Base-by-base conservation (phyloP, 2,797 vertebrate species). In the Diceros bicornis region DNA sequence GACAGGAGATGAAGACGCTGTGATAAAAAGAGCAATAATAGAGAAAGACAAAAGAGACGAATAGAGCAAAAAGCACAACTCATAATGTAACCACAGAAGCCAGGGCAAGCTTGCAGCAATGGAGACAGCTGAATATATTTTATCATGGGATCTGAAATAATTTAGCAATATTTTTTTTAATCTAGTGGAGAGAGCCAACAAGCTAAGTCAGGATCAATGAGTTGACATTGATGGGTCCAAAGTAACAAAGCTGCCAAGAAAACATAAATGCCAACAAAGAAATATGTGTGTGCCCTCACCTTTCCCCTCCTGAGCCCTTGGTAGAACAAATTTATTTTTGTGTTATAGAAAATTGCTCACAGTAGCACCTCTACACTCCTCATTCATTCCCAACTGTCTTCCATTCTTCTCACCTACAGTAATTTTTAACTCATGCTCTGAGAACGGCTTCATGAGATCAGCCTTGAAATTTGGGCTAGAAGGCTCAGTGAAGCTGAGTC, bases 191-290 rank as follows among this genome's bases (percentile, higher is more conserved):
- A 97, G 50, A 91, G 85, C 71, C 89, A 93, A 81, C 75, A 74
- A 75, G 84, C 59, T 91, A 96, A 88, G 50, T 90, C n/a, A 2
- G 74, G 50, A 97, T 97, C 89, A 90, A 93, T 97, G 89, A 97
- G 84, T 88, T 97, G 93, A 93, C 88, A 88, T 50, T 78, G 93
- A 97, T 85, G 71, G 57, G 68, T 61, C 71, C 89, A 94, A 79
- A 96, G 79, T 92, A 92, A 90, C 91, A 97, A 85, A 96, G 37
- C 82, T 96, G 91, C 91, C 95, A 91, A 96, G 32, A 61, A 98
- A 96, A 91, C 62, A 95, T 93, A 93, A 96, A 95, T 93, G 71
- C 44, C 75, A 69, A 64, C 69, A 75, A 89, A 95, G 83, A 97
- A 96, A 89, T 91, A 87, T 88, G 20, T 92, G 83, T 66, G 6